phyloP scores from a whole-genome alignment of 1,140 invertebrate species.

The Solen grandis region DNA sequence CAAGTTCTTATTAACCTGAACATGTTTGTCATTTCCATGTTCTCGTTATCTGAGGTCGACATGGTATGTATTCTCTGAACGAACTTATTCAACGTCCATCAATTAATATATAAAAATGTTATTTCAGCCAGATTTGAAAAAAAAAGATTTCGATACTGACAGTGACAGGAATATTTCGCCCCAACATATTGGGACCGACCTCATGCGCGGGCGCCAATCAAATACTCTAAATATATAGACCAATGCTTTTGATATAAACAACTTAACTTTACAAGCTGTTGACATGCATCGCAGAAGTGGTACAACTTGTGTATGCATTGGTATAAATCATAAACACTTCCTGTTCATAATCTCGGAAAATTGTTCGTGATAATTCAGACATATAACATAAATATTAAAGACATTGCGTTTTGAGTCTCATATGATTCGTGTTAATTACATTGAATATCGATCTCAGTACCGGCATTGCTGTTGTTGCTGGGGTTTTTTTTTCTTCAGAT shows the following conservation, averaged over 20 bases:
- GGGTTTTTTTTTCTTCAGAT: no score
- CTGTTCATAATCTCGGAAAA: no score
- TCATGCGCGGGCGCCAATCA: not conserved
- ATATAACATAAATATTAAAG: no score
- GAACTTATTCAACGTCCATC: not conserved
- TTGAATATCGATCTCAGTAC: no score
- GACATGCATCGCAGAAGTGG: no score
- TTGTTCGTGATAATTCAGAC: no score
- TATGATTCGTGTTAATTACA: no score
- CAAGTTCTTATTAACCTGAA: slow-evolving; percentile 16
- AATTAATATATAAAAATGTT: not conserved
- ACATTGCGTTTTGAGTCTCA: no score
- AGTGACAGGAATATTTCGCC: not conserved
- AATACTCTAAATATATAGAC: not conserved
- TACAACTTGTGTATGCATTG: no score
- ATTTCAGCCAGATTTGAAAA: not conserved
- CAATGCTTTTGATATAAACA: not conserved
- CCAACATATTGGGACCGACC: not conserved
- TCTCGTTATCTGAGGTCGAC: not conserved
- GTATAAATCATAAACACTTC: no score
- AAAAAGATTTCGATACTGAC: not conserved
- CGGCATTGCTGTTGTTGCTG: no score
- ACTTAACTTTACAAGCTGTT: no score
- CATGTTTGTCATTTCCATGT: slow-evolving; percentile 16
- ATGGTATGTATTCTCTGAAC: not conserved